phyloP scores from a whole-genome alignment of 1,140 invertebrate species.

The Melipona quadrifasciata region DNA sequence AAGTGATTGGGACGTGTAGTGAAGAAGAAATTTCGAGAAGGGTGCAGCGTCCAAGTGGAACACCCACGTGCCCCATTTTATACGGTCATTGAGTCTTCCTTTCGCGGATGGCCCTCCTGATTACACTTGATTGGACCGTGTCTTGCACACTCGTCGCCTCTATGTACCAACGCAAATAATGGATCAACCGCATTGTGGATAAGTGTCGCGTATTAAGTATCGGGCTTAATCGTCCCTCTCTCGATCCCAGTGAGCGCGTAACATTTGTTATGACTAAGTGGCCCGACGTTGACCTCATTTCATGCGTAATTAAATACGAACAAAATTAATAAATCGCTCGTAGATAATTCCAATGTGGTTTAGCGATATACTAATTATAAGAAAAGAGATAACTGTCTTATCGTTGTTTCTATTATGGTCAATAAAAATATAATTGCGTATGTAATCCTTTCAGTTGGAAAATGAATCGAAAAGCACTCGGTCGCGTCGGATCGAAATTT shows the following conservation, averaged over 20 bases:
- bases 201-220: constrained; percentile 42
- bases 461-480: neutral
- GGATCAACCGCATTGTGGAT: constrained; percentile 42
- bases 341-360: neutral
- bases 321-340: constrained; percentile 11
- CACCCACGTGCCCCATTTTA: constrained; percentile 63
- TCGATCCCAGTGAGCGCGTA: neutral
- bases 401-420: neutral
- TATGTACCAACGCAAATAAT: constrained; percentile 15
- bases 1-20: neutral
- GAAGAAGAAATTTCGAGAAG: constrained; percentile 41
- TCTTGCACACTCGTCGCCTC: constrained; percentile 23
- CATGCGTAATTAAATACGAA: constrained; percentile 7
- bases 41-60: constrained; percentile 31
- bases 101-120: constrained; percentile 50
- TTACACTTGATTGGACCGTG: constrained; percentile 55
- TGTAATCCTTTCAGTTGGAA: neutral
- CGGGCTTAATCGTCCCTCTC: constrained; percentile 24
- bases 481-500: no score
- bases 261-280: constrained; percentile 6
- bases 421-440: neutral
- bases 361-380: neutral
- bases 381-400: neutral
- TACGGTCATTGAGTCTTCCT: constrained; percentile 53
- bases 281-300: constrained; percentile 25